phyloP scores from a whole-genome alignment of 64 coral and sea anemone genomes.

The Astreopora myriophthalma region DNA sequence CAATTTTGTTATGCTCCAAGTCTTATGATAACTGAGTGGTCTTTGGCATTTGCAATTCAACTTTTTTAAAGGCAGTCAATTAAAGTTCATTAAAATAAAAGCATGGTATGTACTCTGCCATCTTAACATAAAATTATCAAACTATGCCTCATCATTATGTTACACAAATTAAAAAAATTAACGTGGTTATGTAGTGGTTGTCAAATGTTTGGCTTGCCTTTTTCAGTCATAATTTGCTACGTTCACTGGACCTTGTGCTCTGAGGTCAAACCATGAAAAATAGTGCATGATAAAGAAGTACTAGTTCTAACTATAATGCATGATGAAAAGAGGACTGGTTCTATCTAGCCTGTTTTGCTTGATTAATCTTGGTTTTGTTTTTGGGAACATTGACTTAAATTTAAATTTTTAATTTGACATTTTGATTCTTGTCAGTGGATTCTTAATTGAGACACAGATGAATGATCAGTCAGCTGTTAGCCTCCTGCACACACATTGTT shows the following conservation, averaged over 20 bases:
- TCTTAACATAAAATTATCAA: no score
- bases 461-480: neutral
- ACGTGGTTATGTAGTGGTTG: neutral
- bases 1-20: no score
- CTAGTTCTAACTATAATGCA: no score
- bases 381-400: no score
- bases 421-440: neutral
- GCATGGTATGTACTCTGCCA: neutral
- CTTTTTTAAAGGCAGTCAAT: neutral
- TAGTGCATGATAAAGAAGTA: no score
- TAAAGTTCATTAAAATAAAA: neutral
- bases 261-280: neutral
- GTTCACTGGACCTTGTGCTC: neutral
- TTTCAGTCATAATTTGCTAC: neutral
- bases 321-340: no score
- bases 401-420: neutral
- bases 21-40: neutral
- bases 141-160: neutral
- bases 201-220: neutral
- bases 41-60: neutral
- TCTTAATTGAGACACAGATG: no score
- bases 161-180: no score
- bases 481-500: neutral
- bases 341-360: neutral
- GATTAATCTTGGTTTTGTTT: no score